Conservation (phyloP, 2,888 invertebrate genomes). For the Polyommatus iphigenia region DNA sequence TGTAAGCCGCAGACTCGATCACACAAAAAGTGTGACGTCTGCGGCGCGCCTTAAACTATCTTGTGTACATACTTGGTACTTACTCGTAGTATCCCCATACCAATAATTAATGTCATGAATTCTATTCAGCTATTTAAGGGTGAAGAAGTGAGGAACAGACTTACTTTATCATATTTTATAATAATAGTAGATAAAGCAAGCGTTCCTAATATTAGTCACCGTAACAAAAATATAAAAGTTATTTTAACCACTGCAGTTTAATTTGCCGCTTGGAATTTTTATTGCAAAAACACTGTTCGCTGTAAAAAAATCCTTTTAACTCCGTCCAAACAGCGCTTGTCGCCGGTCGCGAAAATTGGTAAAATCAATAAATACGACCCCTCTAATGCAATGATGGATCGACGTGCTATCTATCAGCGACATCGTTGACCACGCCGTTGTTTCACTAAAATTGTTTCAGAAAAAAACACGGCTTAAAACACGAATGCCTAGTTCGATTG, state of each 20-base stretch:
- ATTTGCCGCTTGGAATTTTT: not conserved
- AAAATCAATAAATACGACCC: constrained; percentile 70
- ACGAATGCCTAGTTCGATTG: not conserved
- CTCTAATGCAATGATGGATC: constrained; percentile 74
- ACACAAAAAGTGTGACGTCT: too few species aligned
- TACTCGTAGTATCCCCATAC: too few species aligned
- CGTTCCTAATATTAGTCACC: too few species aligned
- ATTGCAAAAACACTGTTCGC: constrained; percentile 16
- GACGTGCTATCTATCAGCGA: constrained; percentile 64
- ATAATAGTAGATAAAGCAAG: too few species aligned
- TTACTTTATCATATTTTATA: too few species aligned
- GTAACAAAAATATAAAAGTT: not conserved
- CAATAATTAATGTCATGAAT: too few species aligned
- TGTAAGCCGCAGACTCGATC: too few species aligned
- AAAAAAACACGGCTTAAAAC: not conserved
- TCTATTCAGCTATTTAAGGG: too few species aligned
- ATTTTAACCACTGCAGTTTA: not conserved
- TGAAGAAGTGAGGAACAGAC: too few species aligned
- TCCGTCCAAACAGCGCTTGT: constrained; percentile 40
- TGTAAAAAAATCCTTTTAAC: constrained; percentile 41
- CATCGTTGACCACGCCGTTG: constrained; percentile 61
- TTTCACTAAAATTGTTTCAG: constrained; percentile 40
- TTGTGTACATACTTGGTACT: too few species aligned
- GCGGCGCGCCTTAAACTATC: too few species aligned
- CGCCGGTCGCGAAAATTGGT: constrained; percentile 51